Percentiles rank a stretch among this genome's conserved stretches.
Conservation (phyloP, 1,140 invertebrate genomes). For the Drosophila mayri region DNA sequence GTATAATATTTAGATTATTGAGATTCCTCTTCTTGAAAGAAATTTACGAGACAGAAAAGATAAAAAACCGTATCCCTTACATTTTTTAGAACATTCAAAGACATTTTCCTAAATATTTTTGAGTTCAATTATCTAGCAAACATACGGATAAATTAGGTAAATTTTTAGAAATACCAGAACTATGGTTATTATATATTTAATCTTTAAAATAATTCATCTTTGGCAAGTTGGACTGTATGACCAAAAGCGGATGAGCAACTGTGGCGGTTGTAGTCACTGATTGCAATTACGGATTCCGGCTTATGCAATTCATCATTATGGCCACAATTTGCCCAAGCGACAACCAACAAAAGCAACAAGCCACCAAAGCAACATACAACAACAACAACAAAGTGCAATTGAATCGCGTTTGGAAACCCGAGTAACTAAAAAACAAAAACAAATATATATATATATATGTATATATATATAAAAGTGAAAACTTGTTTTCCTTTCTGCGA, state of each 20-base stretch:
- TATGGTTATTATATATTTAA: not conserved
- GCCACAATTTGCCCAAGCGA: conserved; percentile 62
- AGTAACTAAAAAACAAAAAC: conserved; percentile 37
- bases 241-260: conserved; percentile 64
- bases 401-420: conserved; percentile 75
- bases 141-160: too few relatives aligned
- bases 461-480: conserved; percentile 71
- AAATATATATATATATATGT: conserved; percentile 43
- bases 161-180: not conserved
- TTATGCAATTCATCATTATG: conserved; percentile 82
- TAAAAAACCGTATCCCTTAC: not conserved
- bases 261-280: conserved; percentile 41
- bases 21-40: not conserved
- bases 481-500: conserved; percentile 75
- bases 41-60: not conserved
- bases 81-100: not conserved
- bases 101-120: not conserved
- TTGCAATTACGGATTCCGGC: conserved; percentile 68
- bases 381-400: conserved; percentile 60
- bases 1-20: too few relatives aligned
- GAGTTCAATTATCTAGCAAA: not conserved
- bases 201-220: not conserved
- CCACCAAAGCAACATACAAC: conserved; percentile 2
- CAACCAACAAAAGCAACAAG: conserved; percentile 35
- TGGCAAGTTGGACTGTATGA: conserved; percentile 29